These are phyloP conservation scores for Enteromius trimaculatus DNA, from an alignment of 2,797 vertebrate genomes.

Conservation along the genomic window DNA sequence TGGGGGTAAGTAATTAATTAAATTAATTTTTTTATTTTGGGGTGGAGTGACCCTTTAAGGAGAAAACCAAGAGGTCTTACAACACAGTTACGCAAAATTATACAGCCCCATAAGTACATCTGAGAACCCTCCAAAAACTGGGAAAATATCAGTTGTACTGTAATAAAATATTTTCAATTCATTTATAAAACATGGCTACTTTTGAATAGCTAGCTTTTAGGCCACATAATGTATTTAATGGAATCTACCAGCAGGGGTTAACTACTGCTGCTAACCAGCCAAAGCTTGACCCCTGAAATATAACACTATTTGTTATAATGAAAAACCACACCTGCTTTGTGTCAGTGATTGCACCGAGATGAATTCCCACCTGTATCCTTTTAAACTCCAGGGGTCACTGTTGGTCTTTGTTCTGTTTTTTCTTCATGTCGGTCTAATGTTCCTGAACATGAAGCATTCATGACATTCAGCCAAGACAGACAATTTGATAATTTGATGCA, in stretches of 20 bases:
- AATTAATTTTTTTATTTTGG: too few species aligned
- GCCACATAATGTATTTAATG: background rate
- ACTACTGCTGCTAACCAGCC: background rate
- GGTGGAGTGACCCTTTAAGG: background rate
- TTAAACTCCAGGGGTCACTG: conserved; percentile 54
- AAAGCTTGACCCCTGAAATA: background rate
- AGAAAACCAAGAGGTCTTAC: background rate
- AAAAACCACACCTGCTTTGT: background rate
- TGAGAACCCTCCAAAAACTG: background rate
- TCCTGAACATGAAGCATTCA: conserved; percentile 16
- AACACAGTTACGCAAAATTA: background rate
- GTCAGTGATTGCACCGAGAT: background rate
- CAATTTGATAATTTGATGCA: background rate
- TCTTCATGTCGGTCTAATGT: background rate
- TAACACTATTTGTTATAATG: background rate
- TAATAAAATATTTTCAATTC: background rate
- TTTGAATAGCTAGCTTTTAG: conserved; percentile 1
- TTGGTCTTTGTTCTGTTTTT: conserved; percentile 34
- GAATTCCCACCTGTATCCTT: background rate
- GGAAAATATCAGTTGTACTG: background rate
- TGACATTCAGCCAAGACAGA: conserved; percentile 5
- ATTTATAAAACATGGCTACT: background rate
- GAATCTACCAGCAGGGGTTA: background rate
- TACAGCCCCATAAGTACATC: background rate
- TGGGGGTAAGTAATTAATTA: too few species aligned